phyloP scores from a whole-genome alignment of 2,113 vertebrate genomes.

The Corythornis vintsioides region DNA sequence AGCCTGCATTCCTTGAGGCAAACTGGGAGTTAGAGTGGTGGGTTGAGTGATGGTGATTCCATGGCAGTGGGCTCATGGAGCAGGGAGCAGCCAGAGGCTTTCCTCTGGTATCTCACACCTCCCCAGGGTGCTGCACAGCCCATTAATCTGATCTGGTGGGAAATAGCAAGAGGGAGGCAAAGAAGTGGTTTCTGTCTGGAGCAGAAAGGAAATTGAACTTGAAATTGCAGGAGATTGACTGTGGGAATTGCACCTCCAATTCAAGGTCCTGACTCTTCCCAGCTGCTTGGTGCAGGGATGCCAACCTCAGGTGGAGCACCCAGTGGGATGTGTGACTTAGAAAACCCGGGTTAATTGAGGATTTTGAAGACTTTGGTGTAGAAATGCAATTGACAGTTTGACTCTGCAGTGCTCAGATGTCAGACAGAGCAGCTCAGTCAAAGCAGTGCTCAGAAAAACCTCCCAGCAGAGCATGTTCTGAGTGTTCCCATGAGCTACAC shows the following conservation, averaged over 20 bases:
- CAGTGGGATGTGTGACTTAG: background rate
- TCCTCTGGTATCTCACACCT: fast-evolving
- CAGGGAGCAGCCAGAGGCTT: background rate
- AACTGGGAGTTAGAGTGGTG: background rate
- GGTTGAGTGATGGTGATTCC: no score
- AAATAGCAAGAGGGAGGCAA: background rate
- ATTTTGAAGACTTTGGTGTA: background rate
- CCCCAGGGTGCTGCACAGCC: background rate
- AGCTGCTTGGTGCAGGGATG: background rate
- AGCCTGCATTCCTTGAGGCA: background rate
- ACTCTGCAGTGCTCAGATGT: background rate
- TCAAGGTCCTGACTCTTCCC: background rate
- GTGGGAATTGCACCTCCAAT: background rate
- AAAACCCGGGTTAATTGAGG: background rate
- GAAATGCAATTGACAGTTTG: background rate
- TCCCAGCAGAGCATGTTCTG: fast-evolving
- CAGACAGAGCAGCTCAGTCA: background rate
- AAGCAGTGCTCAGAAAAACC: background rate
- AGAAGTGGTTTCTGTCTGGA: background rate
- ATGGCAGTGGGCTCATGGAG: fast-evolving
- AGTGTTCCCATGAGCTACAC: background rate
- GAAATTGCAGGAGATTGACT: background rate
- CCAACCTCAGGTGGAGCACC: background rate
- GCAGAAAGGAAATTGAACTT: background rate
- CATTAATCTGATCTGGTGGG: background rate